Evolutionary conservation across 1,140 invertebrate genomes (phyloP).

Genomic region (Neomicropteryx cornuta): DNA sequence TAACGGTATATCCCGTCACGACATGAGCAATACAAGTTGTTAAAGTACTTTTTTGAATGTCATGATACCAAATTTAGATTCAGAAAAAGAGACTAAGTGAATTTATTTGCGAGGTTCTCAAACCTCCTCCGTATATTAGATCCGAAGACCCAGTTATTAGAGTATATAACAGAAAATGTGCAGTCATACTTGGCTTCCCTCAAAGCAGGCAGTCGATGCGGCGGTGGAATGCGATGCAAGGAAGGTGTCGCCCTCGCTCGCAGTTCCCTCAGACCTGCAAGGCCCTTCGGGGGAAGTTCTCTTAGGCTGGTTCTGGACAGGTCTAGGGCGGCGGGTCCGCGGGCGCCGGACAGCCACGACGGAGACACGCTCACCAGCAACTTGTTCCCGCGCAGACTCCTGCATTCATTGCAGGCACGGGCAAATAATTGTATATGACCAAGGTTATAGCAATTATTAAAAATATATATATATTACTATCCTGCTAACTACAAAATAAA

Average conservation of each 20-base stretch:
- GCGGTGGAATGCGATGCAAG: too few species aligned
- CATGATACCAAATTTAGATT: neutral
- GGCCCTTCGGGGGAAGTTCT: conserved; percentile 5
- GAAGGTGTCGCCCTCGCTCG: too few species aligned
- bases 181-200: too few species aligned
- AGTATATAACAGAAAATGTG: too few species aligned
- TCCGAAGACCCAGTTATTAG: neutral
- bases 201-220: too few species aligned
- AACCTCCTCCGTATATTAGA: neutral
- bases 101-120: conserved; percentile 1
- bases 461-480: neutral
- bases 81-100: neutral
- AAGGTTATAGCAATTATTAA: too few species aligned
- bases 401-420: neutral
- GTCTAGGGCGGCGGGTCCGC: neutral
- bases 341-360: neutral
- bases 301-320: neutral
- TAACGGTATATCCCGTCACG: conserved; percentile 43
- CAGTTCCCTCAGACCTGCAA: too few species aligned
- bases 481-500: neutral
- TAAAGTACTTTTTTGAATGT: neutral
- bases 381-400: neutral
- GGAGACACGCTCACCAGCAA: conserved; percentile 1
- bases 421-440: conserved; percentile 2
- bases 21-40: conserved; percentile 26